These are phyloP conservation scores for Hydropsyche tenuis DNA, from an alignment of 1,140 invertebrate genomes.

Conservation along the genomic window DNA sequence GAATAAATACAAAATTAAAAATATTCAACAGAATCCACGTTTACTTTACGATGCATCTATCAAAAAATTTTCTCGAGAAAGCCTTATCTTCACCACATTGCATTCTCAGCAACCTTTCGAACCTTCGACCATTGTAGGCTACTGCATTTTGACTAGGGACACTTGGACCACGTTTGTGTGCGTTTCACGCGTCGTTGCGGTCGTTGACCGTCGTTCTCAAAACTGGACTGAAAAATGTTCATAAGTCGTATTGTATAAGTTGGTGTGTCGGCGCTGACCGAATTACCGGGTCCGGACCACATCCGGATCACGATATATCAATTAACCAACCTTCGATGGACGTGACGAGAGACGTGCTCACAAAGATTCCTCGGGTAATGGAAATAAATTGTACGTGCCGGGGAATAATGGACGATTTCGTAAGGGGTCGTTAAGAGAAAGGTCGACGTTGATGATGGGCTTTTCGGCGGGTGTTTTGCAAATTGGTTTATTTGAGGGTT, in stretches of 20 bases:
- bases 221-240: constrained; percentile 45
- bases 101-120: no score
- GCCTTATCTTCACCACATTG: no score
- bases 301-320: constrained; percentile 27
- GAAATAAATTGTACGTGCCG: not conserved
- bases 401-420: not conserved
- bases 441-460: not conserved
- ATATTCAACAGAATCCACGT: no score
- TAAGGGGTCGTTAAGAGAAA: not conserved
- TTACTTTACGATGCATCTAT: no score
- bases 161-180: not conserved
- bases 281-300: constrained; percentile 40
- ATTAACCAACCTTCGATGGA: constrained; percentile 30
- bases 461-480: not conserved
- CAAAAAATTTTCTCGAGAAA: no score
- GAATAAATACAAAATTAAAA: no score
- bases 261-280: constrained; percentile 36
- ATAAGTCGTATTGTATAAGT: constrained; percentile 41
- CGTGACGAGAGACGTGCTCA: not conserved
- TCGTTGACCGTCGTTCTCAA: constrained; percentile 44
- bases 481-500: no score
- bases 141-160: no score
- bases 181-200: constrained; percentile 16
- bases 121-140: no score
- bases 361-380: not conserved